These are phyloP conservation scores for Ferdinandea cuprea DNA, from an alignment of 2,888 invertebrate species.

Conservation along the genomic window DNA sequence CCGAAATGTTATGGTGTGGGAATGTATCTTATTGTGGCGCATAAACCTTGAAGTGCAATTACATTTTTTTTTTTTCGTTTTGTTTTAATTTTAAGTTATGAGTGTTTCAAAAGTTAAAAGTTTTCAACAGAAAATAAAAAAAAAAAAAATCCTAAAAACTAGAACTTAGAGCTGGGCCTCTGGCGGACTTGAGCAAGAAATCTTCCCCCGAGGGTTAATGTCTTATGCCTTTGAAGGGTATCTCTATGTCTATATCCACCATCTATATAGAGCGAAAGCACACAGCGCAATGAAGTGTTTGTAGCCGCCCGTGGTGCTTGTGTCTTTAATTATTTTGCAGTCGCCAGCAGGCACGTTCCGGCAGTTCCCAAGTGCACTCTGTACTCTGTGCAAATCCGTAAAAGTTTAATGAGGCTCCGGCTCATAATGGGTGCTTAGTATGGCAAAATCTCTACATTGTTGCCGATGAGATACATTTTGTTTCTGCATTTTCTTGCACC, in stretches of 20 bases:
- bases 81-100: constrained; percentile 10
- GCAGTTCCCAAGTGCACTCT: constrained; percentile 51
- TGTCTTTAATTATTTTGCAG: constrained; percentile 72
- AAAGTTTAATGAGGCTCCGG: constrained; percentile 71
- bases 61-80: constrained; percentile 23
- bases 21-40: constrained; percentile 5
- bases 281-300: constrained; percentile 50
- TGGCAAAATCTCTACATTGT: constrained; percentile 61
- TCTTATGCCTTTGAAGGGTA: constrained; percentile 53
- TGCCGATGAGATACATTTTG: constrained; percentile 50
- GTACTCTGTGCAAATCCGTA: constrained; percentile 57
- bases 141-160: constrained; percentile 12
- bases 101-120: constrained; percentile 57
- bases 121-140: constrained; percentile 27
- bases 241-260: no score
- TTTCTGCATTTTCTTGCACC: constrained; percentile 14
- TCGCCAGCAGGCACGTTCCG: constrained; percentile 71
- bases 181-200: constrained; percentile 38
- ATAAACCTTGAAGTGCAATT: constrained; percentile 58
- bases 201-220: constrained; percentile 50
- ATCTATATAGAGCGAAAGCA: not conserved
- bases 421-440: constrained; percentile 46
- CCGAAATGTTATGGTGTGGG: constrained; percentile 9
- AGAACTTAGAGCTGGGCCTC: constrained; percentile 25
- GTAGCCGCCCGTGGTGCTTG: constrained; percentile 60